A percentile compares a stretch with the other conserved stretches of the same genome.
These are phyloP conservation scores for Helogale parvula DNA, from an alignment of 2,113 vertebrate genomes.

Conservation along the genomic window DNA sequence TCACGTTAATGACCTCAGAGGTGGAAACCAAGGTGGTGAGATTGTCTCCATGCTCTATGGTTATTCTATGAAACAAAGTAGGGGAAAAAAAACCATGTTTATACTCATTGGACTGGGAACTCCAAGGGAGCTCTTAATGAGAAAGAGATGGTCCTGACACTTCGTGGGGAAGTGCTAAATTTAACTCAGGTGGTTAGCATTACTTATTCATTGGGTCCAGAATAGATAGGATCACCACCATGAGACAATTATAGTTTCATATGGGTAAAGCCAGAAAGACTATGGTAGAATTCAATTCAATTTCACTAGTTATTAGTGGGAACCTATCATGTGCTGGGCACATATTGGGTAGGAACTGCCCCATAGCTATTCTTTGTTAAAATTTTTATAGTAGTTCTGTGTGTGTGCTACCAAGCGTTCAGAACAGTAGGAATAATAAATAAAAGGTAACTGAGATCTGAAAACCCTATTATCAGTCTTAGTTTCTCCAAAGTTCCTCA, in stretches of 20 bases:
- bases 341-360: background rate
- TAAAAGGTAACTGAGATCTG: background rate
- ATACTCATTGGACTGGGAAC: slow-evolving; percentile 47
- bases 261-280: background rate
- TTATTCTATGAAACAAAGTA: slow-evolving; percentile 36
- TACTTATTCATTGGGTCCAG: background rate
- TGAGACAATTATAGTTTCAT: background rate
- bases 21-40: slow-evolving; percentile 60
- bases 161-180: background rate
- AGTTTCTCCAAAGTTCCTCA: background rate
- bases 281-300: background rate
- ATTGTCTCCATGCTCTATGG: slow-evolving; percentile 7
- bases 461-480: background rate
- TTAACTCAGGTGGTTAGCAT: background rate
- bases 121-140: slow-evolving; percentile 4
- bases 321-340: background rate
- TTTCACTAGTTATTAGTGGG: background rate
- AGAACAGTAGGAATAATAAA: background rate
- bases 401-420: background rate
- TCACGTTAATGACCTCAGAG: slow-evolving; percentile 80
- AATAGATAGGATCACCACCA: background rate
- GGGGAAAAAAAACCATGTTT: background rate
- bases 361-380: background rate
- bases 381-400: background rate
- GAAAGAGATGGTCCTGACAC: background rate